Percentiles rank a stretch among this genome's conserved stretches.
Evolutionary conservation across 2,888 invertebrate species (phyloP).

Genomic region (Lomographa bimaculata): DNA sequence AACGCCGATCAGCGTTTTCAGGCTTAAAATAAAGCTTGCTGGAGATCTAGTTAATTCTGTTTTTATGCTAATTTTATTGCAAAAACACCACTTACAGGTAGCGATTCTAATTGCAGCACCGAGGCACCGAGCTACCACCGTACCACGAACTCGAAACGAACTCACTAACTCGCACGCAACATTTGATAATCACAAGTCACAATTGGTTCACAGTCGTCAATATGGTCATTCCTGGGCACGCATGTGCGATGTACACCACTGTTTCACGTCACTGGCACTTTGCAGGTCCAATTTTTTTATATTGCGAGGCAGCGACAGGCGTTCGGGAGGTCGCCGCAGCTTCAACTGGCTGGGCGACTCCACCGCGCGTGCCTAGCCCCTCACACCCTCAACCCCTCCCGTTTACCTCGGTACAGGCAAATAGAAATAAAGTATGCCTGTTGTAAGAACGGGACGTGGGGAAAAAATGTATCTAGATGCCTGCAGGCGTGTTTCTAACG

Average conservation of each 20-base stretch:
- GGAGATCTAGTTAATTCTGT: conserved; percentile 21
- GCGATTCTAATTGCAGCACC: conserved; percentile 46
- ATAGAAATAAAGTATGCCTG: conserved; percentile 79
- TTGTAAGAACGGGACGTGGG: conserved; percentile 72
- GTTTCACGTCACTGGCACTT: conserved; percentile 71
- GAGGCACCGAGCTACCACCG: conserved; percentile 48
- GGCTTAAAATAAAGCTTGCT: conserved; percentile 7
- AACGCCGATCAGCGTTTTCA: conserved; percentile 14
- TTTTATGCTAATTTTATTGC: conserved; percentile 57
- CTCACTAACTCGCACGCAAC: conserved; percentile 55
- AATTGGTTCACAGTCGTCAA: conserved; percentile 44
- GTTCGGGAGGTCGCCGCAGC: conserved; percentile 62
- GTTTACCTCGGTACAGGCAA: conserved; percentile 76
- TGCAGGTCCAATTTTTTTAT: conserved; percentile 50
- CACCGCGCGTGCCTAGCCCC: conserved; percentile 75
- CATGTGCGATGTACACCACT: conserved; percentile 49
- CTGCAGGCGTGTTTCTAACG: conserved; percentile 46
- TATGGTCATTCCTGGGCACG: conserved; percentile 56
- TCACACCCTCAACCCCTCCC: conserved; percentile 53
- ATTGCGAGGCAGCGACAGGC: conserved; percentile 48
- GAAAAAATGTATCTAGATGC: conserved; percentile 67
- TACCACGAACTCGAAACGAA: conserved; percentile 49
- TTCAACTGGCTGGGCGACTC: conserved; percentile 78
- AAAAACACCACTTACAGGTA: conserved; percentile 65
- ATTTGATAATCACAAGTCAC: conserved; percentile 63